Evolutionary conservation across 1,140 invertebrate species (phyloP).

Genomic region (Leptopilina boulardi): DNA sequence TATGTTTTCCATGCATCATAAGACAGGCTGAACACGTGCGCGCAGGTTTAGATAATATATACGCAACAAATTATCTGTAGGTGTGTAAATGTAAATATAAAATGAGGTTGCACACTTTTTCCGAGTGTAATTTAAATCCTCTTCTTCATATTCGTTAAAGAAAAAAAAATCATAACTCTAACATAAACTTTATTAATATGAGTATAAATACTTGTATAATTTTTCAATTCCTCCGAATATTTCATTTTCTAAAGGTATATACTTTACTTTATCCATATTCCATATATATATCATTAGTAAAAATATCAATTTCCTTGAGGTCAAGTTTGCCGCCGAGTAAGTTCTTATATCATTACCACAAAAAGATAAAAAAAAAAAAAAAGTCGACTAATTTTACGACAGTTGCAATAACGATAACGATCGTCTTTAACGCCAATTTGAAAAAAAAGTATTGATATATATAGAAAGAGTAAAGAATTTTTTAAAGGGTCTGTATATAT

Average conservation of each 20-base stretch:
- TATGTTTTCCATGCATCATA: conserved; percentile 33
- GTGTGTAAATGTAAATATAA: not conserved
- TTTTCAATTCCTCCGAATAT: not conserved
- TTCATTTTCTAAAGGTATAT: too few species aligned
- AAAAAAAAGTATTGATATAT: not conserved
- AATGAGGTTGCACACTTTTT: not conserved
- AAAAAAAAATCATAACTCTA: not conserved
- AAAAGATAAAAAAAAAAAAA: not conserved
- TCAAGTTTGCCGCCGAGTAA: conserved; percentile 16
- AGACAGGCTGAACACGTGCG: conserved; percentile 24
- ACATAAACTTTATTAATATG: not conserved
- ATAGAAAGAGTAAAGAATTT: not conserved
- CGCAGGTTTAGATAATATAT: not conserved
- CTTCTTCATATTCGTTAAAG: not conserved
- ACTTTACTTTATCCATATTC: conserved; percentile 4
- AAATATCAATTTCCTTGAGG: conserved; percentile 5
- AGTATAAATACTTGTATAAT: too few species aligned
- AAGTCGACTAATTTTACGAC: conserved; percentile 10
- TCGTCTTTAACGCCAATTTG: conserved; percentile 5
- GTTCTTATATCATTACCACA: conserved; percentile 14
- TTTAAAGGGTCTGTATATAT: not conserved
- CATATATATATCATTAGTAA: conserved; percentile 22
- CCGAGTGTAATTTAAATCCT: not conserved
- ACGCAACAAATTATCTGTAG: conserved; percentile 4
- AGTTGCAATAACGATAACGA: conserved; percentile 14